Evolutionary conservation across 2,888 invertebrate genomes (phyloP).

Genomic region (Nowickia ferox): DNA sequence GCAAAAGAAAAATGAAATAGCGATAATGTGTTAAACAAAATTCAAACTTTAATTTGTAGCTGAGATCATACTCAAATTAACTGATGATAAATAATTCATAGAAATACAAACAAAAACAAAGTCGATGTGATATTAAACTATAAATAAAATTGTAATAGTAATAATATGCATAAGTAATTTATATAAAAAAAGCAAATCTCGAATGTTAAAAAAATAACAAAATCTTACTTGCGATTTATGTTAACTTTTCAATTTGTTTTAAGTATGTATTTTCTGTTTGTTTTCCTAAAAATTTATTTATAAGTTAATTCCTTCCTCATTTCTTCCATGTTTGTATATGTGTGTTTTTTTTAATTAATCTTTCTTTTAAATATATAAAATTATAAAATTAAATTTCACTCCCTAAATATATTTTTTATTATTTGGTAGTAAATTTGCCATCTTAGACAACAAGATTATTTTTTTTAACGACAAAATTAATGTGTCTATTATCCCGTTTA

Average conservation of each 20-base stretch:
- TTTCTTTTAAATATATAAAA: neutral
- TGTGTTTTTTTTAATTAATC: slow-evolving; percentile 11
- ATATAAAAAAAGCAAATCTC: slow-evolving; percentile 69
- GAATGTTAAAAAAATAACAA: slow-evolving; percentile 24
- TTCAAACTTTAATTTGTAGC: slow-evolving; percentile 49
- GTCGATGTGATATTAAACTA: slow-evolving; percentile 79
- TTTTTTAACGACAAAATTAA: too few species aligned
- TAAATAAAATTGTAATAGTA: slow-evolving; percentile 63
- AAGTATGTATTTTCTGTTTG: slow-evolving; percentile 4
- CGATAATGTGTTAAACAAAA: slow-evolving; percentile 27
- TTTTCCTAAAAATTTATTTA: slow-evolving; percentile 6
- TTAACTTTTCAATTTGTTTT: slow-evolving; percentile 22
- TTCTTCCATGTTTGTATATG: too few species aligned
- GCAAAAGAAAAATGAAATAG: slow-evolving; percentile 3
- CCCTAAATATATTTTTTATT: neutral
- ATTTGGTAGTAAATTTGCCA: neutral
- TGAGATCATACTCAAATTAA: slow-evolving; percentile 56
- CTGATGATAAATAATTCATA: slow-evolving; percentile 54
- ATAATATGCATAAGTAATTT: slow-evolving; percentile 69
- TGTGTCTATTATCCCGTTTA: too few species aligned
- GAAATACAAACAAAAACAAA: slow-evolving; percentile 75
- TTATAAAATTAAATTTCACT: slow-evolving; percentile 25
- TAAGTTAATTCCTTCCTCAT: neutral
- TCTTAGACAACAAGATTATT: neutral
- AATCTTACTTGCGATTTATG: neutral